A percentile compares a stretch with the other conserved stretches of the same genome.
Evolutionary conservation across 2,888 invertebrate species (phyloP).

Genomic region (Brachypterus glaber): DNA sequence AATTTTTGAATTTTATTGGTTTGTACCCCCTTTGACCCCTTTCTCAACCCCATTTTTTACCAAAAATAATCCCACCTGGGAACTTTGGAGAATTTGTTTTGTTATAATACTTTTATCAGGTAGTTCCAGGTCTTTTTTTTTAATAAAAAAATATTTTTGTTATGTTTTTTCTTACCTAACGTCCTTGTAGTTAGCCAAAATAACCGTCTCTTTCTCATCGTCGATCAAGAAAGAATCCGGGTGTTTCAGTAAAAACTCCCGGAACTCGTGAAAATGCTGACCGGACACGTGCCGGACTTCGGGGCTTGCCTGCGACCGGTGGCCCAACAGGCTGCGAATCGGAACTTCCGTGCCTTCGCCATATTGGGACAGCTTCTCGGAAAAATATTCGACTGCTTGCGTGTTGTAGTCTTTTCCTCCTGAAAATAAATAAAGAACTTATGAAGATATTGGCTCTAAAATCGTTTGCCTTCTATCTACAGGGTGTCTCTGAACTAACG

Average conservation of each 20-base stretch:
- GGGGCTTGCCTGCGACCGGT: constrained; percentile 91
- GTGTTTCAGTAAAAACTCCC: constrained; percentile 75
- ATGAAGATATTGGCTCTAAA: too few relatives aligned
- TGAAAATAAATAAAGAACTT: constrained; percentile 24
- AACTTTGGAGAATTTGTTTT: too few relatives aligned
- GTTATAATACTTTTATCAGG: too few relatives aligned
- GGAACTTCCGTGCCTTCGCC: constrained; percentile 95
- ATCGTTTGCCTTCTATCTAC: too few relatives aligned
- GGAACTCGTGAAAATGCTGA: constrained; percentile 87
- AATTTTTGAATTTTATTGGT: too few relatives aligned
- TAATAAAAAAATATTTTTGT: too few relatives aligned
- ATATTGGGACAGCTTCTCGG: constrained; percentile 88
- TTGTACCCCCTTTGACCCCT: too few relatives aligned
- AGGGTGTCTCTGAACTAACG: too few relatives aligned
- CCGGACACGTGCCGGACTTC: constrained; percentile 95
- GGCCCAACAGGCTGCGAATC: constrained; percentile 91
- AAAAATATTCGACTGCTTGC: constrained; percentile 97
- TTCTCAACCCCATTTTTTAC: too few relatives aligned
- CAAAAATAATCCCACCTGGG: too few relatives aligned
- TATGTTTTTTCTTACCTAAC: too few relatives aligned
- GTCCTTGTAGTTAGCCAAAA: constrained; percentile 50
- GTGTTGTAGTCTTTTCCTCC: constrained; percentile 83
- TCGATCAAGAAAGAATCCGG: constrained; percentile 77
- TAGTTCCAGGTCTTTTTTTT: too few relatives aligned
- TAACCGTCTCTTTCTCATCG: constrained; percentile 69